Evolutionary conservation across 2,888 invertebrate genomes (phyloP).

Genomic region (Gastrophysa polygoni): DNA sequence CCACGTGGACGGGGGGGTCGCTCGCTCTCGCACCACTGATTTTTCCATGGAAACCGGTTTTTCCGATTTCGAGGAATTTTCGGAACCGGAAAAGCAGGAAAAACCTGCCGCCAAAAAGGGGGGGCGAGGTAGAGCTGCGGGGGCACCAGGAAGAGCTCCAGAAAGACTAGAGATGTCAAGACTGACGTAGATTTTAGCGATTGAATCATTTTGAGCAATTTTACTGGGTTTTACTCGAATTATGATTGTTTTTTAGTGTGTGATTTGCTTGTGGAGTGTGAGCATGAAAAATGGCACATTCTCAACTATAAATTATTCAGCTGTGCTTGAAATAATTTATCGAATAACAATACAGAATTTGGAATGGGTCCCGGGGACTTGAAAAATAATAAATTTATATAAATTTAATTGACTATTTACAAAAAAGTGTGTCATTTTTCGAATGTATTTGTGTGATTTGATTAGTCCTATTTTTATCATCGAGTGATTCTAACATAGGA

Average conservation of each 20-base stretch:
- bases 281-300: background rate
- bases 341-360: too few relatives aligned
- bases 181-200: constrained; percentile 47
- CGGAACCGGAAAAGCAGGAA: constrained; percentile 34
- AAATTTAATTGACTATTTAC: background rate
- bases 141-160: constrained; percentile 45
- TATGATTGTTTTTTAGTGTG: background rate
- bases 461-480: background rate
- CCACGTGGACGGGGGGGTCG: constrained; percentile 36
- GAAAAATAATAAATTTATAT: background rate
- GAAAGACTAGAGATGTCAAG: constrained; percentile 38
- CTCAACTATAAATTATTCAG: too few relatives aligned
- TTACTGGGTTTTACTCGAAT: background rate
- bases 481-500: background rate
- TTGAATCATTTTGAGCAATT: constrained; percentile 28
- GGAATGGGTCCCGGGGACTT: too few relatives aligned
- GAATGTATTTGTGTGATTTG: background rate
- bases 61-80: constrained; percentile 45
- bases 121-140: constrained; percentile 32
- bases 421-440: background rate
- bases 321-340: too few relatives aligned
- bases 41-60: constrained; percentile 17
- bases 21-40: constrained; percentile 34
- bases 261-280: background rate
- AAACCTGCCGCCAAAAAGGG: constrained; percentile 38